These are phyloP conservation scores for Brachionus plicatilis DNA, from an alignment of 1,140 invertebrate genomes.

Conservation along the genomic window DNA sequence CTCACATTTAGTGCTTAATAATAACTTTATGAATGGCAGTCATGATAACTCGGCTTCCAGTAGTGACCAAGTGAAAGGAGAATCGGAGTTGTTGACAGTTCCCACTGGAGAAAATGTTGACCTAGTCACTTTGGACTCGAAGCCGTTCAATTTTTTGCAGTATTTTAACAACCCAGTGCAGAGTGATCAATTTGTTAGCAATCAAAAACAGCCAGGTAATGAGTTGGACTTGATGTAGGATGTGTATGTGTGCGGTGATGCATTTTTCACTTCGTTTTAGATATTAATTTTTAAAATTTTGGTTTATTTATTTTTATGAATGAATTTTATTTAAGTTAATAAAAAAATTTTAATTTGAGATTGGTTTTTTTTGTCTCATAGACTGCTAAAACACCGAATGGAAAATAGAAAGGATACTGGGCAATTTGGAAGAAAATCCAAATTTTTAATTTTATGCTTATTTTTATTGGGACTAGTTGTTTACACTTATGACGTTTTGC, in stretches of 20 bases:
- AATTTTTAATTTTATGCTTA: too few species aligned
- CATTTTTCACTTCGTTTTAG: not conserved
- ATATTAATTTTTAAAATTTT: not conserved
- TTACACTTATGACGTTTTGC: too few species aligned
- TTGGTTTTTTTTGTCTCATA: too few species aligned
- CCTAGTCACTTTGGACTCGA: not conserved
- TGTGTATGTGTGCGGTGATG: not conserved
- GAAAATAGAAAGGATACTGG: too few species aligned
- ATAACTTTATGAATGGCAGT: not conserved
- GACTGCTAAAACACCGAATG: too few species aligned
- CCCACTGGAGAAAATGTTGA: not conserved
- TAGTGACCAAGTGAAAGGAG: too few species aligned
- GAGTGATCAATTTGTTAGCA: not conserved
- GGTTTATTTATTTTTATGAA: not conserved
- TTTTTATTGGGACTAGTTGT: too few species aligned
- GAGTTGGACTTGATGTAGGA: not conserved
- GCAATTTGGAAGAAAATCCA: too few species aligned
- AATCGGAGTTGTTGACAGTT: not conserved
- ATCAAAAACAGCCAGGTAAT: not conserved
- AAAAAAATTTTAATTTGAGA: too few species aligned
- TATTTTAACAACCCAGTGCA: slow-evolving; percentile 19
- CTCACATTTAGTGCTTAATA: not conserved
- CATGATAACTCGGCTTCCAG: not conserved
- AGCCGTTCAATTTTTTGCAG: not conserved
- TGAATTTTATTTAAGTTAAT: too few species aligned